These are phyloP conservation scores for Drosophila triauraria DNA, from an alignment of 1,140 invertebrate genomes.

Conservation along the genomic window DNA sequence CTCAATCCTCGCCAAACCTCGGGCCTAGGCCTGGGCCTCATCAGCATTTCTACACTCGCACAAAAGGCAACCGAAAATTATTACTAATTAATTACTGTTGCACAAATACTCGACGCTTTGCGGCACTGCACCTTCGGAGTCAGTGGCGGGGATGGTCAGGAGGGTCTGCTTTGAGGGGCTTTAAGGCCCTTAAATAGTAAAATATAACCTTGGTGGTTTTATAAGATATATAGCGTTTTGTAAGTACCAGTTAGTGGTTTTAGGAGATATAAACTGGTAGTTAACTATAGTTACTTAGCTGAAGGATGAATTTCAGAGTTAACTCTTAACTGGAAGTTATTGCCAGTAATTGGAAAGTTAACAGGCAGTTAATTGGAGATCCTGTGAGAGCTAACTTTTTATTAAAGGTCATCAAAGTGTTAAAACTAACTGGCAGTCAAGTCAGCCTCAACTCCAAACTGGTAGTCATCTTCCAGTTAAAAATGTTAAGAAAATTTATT, in stretches of 20 bases:
- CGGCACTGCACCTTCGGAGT: slow-evolving; percentile 5
- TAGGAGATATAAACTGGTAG: neutral
- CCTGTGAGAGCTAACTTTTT: neutral
- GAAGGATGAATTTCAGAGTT: too few species aligned
- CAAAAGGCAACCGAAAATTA: slow-evolving; percentile 48
- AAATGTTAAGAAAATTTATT: neutral
- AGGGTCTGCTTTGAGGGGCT: neutral
- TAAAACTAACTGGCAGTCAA: too few species aligned
- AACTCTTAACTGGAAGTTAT: neutral
- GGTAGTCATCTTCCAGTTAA: neutral
- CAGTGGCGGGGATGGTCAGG: neutral
- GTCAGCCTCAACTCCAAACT: neutral
- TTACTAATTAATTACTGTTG: slow-evolving; percentile 75
- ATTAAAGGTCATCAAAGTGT: neutral
- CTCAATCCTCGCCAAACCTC: slow-evolving; percentile 22
- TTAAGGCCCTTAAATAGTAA: neutral
- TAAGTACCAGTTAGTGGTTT: neutral
- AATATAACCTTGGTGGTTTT: too few species aligned
- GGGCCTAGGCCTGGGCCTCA: slow-evolving; percentile 38
- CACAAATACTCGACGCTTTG: slow-evolving; percentile 42
- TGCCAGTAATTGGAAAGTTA: too few species aligned
- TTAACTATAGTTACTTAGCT: neutral
- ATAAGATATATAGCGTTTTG: too few species aligned
- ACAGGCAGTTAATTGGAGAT: neutral
- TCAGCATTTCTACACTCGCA: slow-evolving; percentile 51